Conservation (phyloP, 2,113 vertebrate species). For the Apodemus sylvaticus region DNA sequence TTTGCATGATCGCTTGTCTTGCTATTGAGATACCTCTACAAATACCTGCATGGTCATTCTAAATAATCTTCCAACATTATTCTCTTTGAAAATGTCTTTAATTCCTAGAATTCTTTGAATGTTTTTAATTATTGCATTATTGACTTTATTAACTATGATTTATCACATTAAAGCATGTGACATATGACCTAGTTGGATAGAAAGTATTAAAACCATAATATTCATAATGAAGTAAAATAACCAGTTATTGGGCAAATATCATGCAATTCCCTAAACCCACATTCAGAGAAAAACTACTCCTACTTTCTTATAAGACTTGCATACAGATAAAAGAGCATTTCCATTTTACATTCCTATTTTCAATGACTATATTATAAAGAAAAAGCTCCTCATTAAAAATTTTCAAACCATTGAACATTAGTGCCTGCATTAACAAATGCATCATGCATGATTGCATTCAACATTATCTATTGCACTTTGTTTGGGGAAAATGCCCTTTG, state of each 20-base stretch:
- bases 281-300: not conserved
- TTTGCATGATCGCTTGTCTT: not conserved
- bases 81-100: not conserved
- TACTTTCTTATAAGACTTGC: not conserved
- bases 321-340: slow-evolving; percentile 48
- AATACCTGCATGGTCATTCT: not conserved
- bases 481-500: slow-evolving; percentile 70
- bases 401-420: slow-evolving; percentile 82
- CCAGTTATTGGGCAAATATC: not conserved
- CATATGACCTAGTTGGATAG: not conserved
- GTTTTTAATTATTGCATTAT: not conserved
- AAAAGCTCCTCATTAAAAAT: slow-evolving; percentile 81
- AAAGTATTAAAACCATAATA: not conserved
- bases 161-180: slow-evolving; percentile 21
- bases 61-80: not conserved
- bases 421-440: slow-evolving; percentile 76
- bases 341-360: slow-evolving; percentile 68
- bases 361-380: slow-evolving; percentile 62
- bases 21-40: not conserved
- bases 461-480: slow-evolving; percentile 64
- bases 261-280: not conserved
- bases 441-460: slow-evolving; percentile 62
- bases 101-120: not conserved
- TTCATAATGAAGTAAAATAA: slow-evolving; percentile 24
- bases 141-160: not conserved